Base-by-base conservation (phyloP, 2,888 invertebrate species). In the Amiota mariae region DNA sequence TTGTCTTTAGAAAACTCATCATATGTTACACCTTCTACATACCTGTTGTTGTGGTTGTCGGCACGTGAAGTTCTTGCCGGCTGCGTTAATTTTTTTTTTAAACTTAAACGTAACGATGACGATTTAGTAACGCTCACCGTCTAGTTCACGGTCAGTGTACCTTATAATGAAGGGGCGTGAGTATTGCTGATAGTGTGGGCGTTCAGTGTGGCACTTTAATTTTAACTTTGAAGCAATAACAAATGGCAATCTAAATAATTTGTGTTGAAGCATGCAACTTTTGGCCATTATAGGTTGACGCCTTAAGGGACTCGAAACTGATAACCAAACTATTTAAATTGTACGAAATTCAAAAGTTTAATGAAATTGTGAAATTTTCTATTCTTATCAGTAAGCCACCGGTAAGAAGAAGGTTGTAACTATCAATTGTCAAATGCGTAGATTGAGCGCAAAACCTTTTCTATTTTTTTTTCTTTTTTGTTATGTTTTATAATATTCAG, bases 91-190 rank as follows among this genome's bases (percentile, higher is more conserved):
- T 10, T 15, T 20, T 15, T 20, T 20, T 8, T 59, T 20, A 11
- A 59, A 59, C 2, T 59, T 9, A 20, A 18, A 36, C 15, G 20
- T 66, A 64, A 72, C 36, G 51, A 15, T 13, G 51, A 15, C 67
- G 67, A 24, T 68, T 15, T 54, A 54, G 13, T 6, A 36, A 36
- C 36, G 36, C 11, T 15, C 54, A 36, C 80, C 73, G 80, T 72
- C 80, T 86, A 87, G 86, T 81, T 87, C 86, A 87, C 87, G 87
- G 82, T 87, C 86, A 57, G 81, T 82, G 80, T 80, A 86, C 79
- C 80, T 82, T 87, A 90, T 88, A 78, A 88, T 88, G 71, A 86
- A 88, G 75, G 89, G 89, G 73, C 85, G 89, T 71, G 88, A 82
- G 82, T 81, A 88, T 75, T 82, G 82, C 77, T 84, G 85, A 81